Base-by-base conservation (phyloP, 2,888 invertebrate genomes). In the Sialis lutaria region DNA sequence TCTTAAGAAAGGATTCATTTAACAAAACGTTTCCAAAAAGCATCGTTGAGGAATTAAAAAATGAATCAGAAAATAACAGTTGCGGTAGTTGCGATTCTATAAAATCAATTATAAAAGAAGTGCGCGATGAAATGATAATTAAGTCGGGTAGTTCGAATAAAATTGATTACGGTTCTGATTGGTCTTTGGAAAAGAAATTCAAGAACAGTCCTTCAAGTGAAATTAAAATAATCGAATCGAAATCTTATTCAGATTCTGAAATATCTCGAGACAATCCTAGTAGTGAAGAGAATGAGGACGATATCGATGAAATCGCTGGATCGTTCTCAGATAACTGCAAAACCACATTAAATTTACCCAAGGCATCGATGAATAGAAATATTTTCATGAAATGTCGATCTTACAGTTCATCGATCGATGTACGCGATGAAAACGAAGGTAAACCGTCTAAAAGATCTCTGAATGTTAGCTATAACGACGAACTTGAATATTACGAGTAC, bases 401-500 rank as follows among this genome's bases (percentile, higher is more conserved):
- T 30, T 31, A 35, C 10, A 22, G 42, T 42, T 8, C n/a, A 10
- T 30, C 40, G 10, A 7, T 45, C 5, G 40, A 45, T 39, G 33
- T 33, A 30, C 9, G 22, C 37, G 34, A 10, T 39, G 10, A 13
- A 10, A 22, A 22, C 22, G 22, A 22, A 22, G 22, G 22, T 22
- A 22, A 22, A 22, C 22, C 2, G 22, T 22, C 22, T 22, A 22
- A 22, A 32, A n/a, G 33, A 6, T 34, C 34, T n/a, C 10, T 30
- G 9, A 41, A 9, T 51, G 70, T 72, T 52, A 72, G 69, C 56
- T 72, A 71, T 44, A 71, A 71, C 53, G 70, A 72, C 55, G 62
- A 67, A 48, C 69, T 69, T 35, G 67, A 67, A 51, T 68, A 68
- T 57, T 71, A 68, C 61, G 72, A 73, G 58, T 72, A 70, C 58